Evolutionary conservation across 2,888 invertebrate genomes (phyloP).

Genomic region (Cerceris ruficornis): DNA sequence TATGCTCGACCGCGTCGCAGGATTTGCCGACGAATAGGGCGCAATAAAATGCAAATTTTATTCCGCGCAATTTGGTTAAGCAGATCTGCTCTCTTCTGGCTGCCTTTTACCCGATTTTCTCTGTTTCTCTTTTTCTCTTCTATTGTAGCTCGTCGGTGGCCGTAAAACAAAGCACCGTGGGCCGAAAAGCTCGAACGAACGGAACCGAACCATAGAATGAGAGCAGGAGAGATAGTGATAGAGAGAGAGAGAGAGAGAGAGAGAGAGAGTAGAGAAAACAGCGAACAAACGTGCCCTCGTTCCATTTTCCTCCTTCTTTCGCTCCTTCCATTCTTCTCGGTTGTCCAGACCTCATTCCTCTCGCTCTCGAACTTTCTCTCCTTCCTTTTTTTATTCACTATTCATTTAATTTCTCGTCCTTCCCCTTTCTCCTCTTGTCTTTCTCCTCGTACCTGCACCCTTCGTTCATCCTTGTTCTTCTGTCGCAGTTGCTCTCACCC

Average conservation of each 20-base stretch:
- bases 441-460: background rate
- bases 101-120: slow-evolving; percentile 7
- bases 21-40: slow-evolving; percentile 48
- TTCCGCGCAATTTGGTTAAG: slow-evolving; percentile 49
- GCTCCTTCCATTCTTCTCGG: background rate
- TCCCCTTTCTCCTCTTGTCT: slow-evolving; percentile 1
- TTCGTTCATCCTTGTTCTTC: slow-evolving; percentile 2
- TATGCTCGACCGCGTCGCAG: slow-evolving; percentile 4
- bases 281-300: slow-evolving; percentile 21
- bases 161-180: slow-evolving; percentile 21
- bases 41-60: slow-evolving; percentile 65
- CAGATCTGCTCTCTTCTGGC: slow-evolving; percentile 15
- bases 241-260: background rate
- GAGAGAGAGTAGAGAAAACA: slow-evolving; percentile 2
- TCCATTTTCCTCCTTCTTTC: slow-evolving; percentile 3
- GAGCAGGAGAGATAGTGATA: background rate
- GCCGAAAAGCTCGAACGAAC: slow-evolving; percentile 38
- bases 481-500: background rate
- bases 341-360: background rate
- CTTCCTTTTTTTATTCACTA: slow-evolving; percentile 3
- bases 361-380: background rate
- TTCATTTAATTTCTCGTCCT: slow-evolving; percentile 6
- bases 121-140: slow-evolving; percentile 16
- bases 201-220: slow-evolving; percentile 33
- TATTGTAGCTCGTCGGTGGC: slow-evolving; percentile 13